Percentiles rank a stretch among this genome's conserved stretches.
These are phyloP conservation scores for Pterostichus niger DNA, from an alignment of 2,888 invertebrate species.

Conservation along the genomic window DNA sequence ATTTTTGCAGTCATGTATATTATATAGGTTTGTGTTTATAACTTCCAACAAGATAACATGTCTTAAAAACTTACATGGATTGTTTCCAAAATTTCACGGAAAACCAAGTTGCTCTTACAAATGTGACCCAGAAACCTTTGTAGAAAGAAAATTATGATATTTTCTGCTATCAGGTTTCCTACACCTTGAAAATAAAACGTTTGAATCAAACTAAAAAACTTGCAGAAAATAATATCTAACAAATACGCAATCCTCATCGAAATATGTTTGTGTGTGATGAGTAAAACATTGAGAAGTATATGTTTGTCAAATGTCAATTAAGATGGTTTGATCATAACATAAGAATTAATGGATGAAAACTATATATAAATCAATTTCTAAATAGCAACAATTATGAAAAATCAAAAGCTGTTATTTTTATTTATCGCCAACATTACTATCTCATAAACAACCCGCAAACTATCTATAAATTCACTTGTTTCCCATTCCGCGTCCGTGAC, in stretches of 20 bases:
- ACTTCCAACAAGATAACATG: background rate
- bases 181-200: too few species aligned
- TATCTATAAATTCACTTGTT: conserved; percentile 47
- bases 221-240: too few species aligned
- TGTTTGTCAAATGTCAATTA: too few species aligned
- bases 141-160: conserved; percentile 14
- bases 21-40: conserved; percentile 16
- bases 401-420: background rate
- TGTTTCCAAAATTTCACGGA: conserved; percentile 30
- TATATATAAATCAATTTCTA: conserved; percentile 1
- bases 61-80: conserved; percentile 32
- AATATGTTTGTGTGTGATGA: too few species aligned
- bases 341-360: too few species aligned
- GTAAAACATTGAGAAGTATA: too few species aligned
- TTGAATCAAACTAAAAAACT: too few species aligned
- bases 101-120: background rate
- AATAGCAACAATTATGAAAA: background rate
- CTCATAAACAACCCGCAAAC: conserved; percentile 33
- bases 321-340: too few species aligned
- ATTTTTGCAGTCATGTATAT: background rate
- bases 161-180: background rate
- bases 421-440: background rate
- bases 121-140: conserved; percentile 25
- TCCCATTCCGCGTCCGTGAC: conserved; percentile 33
- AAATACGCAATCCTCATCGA: too few species aligned